Evolutionary conservation across 1,140 invertebrate genomes (phyloP).

Genomic region (Drosophila athabasca): DNA sequence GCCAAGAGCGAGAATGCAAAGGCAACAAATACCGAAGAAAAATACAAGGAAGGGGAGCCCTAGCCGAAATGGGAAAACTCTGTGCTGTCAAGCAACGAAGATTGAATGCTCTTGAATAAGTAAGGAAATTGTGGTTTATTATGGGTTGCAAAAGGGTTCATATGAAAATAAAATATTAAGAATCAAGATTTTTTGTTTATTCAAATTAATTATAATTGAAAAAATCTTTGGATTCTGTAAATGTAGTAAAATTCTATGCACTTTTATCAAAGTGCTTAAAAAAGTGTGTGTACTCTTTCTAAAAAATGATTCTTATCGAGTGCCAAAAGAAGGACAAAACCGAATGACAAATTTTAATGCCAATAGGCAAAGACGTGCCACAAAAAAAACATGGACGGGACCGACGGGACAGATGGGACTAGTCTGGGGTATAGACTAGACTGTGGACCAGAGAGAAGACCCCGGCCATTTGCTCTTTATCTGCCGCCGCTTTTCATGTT

Average conservation of each 20-base stretch:
- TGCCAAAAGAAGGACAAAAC: constrained; percentile 47
- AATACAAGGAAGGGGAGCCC: constrained; percentile 10
- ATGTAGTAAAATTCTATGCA: background rate
- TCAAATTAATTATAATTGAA: background rate
- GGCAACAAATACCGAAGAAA: constrained; percentile 46
- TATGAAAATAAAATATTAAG: background rate
- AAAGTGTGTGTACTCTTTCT: background rate
- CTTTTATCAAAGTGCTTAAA: background rate
- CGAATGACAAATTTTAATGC: constrained; percentile 80
- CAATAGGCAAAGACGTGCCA: constrained; percentile 69
- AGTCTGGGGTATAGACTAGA: background rate
- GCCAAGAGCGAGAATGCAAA: constrained; percentile 59
- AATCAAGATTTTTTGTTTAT: constrained; percentile 5
- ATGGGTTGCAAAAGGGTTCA: background rate
- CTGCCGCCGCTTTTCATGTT: constrained; percentile 75
- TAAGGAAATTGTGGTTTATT: background rate
- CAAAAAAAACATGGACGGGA: constrained; percentile 12
- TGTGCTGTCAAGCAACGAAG: constrained; percentile 2
- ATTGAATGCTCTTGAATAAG: constrained; percentile 21
- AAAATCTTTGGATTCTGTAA: too few species aligned
- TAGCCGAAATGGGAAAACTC: background rate
- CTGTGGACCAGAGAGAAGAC: background rate
- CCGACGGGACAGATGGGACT: background rate
- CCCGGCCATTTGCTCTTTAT: constrained; percentile 53
- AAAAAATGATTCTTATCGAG: constrained; percentile 16